Evolutionary conservation across 2,888 invertebrate genomes (phyloP).

Genomic region (Omphaloscelis lunosa): DNA sequence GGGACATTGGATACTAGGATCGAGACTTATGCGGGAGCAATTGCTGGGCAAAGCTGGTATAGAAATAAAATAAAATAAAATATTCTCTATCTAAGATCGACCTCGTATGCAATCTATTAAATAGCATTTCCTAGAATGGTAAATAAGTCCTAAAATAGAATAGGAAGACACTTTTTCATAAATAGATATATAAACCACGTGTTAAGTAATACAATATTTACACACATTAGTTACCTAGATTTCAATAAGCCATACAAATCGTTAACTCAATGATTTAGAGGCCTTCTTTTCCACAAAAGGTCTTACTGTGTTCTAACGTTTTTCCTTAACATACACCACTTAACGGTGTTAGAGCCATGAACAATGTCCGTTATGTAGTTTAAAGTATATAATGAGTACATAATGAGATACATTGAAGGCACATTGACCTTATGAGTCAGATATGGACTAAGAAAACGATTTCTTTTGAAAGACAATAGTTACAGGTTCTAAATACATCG

Average conservation of each 20-base stretch:
- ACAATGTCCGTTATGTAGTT: constrained; percentile 42
- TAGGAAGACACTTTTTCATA: neutral
- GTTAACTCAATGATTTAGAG: neutral
- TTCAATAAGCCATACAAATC: constrained; percentile 9
- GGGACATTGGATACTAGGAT: no score
- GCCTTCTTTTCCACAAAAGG: constrained; percentile 23
- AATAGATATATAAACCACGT: neutral
- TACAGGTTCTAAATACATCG: neutral
- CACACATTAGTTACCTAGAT: neutral
- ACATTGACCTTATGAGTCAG: constrained; percentile 57
- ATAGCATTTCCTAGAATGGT: neutral
- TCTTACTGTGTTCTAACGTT: constrained; percentile 29
- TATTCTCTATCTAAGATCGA: no score
- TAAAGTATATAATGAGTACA: constrained; percentile 28
- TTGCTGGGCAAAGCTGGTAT: no score
- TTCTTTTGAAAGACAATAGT: neutral
- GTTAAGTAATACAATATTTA: neutral
- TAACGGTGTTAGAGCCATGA: constrained; percentile 51
- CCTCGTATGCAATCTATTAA: no score
- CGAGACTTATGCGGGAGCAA: no score
- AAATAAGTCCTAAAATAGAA: neutral
- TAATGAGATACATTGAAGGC: constrained; percentile 28
- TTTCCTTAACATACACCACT: constrained; percentile 30
- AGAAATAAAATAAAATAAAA: no score
- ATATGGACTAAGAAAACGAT: constrained; percentile 15